Conservation (phyloP, 2,113 vertebrate species). For the Micronycteris hirsuta region DNA sequence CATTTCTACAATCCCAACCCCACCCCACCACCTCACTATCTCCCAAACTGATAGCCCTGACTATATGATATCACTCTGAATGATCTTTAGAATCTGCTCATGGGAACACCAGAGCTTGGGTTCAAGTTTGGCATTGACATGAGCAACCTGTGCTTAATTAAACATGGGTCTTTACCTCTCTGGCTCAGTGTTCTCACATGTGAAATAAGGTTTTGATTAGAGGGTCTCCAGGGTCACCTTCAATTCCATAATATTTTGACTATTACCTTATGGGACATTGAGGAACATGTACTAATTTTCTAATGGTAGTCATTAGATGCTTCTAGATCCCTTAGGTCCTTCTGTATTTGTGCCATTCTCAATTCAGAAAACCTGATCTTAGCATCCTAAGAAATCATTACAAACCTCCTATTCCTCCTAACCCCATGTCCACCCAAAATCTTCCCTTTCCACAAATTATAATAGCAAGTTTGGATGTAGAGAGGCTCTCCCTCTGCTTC, state of each 20-base stretch:
- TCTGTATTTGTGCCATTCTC: background rate
- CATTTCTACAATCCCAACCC: background rate
- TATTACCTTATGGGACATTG: background rate
- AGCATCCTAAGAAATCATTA: background rate
- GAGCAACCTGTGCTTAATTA: background rate
- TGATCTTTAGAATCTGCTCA: background rate
- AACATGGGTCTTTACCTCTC: background rate
- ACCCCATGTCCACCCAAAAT: background rate
- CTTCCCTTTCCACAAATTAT: background rate
- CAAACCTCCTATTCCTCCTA: background rate
- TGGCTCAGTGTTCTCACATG: background rate
- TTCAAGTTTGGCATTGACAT: background rate
- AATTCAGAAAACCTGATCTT: background rate
- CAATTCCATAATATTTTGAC: background rate
- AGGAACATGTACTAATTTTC: background rate
- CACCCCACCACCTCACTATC: background rate
- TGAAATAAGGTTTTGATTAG: background rate
- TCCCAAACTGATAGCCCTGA: background rate
- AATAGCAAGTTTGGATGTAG: background rate
- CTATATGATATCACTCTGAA: background rate
- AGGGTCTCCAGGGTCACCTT: background rate
- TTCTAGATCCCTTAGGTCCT: background rate
- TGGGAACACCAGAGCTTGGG: background rate
- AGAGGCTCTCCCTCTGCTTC: background rate
- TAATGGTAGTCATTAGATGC: background rate